A percentile compares a stretch with the other conserved stretches of the same genome.
Conservation (phyloP, 1,140 invertebrate genomes). For the Bilobella aurantiaca region DNA sequence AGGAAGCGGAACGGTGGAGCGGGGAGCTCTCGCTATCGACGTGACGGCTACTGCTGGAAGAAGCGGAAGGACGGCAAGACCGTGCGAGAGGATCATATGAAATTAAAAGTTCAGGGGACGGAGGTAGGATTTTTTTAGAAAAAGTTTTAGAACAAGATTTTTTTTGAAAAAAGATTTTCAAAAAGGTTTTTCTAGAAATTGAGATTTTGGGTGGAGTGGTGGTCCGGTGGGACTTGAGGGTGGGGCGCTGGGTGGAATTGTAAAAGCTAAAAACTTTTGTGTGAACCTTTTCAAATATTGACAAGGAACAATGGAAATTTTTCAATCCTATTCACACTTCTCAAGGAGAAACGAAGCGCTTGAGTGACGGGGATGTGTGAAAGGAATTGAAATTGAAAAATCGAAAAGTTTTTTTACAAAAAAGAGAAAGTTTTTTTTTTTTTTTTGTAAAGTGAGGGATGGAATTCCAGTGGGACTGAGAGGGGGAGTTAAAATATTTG, state of each 20-base stretch:
- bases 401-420: background rate
- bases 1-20: slow-evolving; percentile 67
- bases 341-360: too few relatives aligned
- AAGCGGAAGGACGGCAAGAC: slow-evolving; percentile 96
- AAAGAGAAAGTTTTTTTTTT: background rate
- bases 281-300: background rate
- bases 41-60: slow-evolving; percentile 98
- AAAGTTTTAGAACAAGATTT: too few relatives aligned
- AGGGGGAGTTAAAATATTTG: background rate
- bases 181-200: background rate
- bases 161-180: slow-evolving; percentile 14
- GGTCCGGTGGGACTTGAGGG: too few relatives aligned
- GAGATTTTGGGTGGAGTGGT: too few relatives aligned
- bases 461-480: background rate
- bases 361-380: background rate
- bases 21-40: slow-evolving; percentile 57
- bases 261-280: background rate
- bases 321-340: background rate
- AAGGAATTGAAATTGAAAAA: background rate
- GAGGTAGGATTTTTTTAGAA: too few relatives aligned
- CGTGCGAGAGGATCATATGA: slow-evolving; percentile 97
- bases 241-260: background rate
- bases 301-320: background rate
- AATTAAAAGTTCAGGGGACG: slow-evolving; percentile 91
- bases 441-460: too few relatives aligned